Conservation (phyloP, 2,888 invertebrate species). For the Torymus auratus region DNA sequence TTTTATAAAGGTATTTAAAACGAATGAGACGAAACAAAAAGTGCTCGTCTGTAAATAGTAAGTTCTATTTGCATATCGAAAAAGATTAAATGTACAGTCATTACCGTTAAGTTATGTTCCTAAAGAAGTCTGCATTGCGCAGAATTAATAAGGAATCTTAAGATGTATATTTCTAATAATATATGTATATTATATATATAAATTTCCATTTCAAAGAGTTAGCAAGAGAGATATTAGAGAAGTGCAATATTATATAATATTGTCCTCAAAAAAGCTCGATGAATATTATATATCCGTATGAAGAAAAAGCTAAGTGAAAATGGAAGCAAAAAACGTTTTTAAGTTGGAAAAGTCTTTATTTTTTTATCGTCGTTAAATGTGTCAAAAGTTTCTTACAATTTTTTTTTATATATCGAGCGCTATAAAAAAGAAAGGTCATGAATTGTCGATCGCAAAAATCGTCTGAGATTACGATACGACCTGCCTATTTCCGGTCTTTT, state of each 20-base stretch:
- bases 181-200: constrained; percentile 46
- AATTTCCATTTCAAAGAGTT: constrained; percentile 51
- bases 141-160: constrained; percentile 49
- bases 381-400: constrained; percentile 40
- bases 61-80: constrained; percentile 56
- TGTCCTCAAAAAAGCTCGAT: constrained; percentile 39
- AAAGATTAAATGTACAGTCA: constrained; percentile 60
- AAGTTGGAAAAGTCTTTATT: constrained; percentile 42
- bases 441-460: constrained; percentile 23
- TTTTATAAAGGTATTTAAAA: constrained; percentile 50
- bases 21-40: constrained; percentile 29
- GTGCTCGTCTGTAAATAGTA: constrained; percentile 55
- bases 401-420: constrained; percentile 39
- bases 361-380: constrained; percentile 49
- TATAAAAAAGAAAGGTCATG: constrained; percentile 14
- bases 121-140: constrained; percentile 45
- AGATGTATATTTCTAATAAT: constrained; percentile 50
- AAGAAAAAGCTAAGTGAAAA: background rate
- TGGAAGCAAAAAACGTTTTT: constrained; percentile 46
- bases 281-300: constrained; percentile 23
- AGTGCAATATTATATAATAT: constrained; percentile 52
- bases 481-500: constrained; percentile 25
- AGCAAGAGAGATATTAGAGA: constrained; percentile 32
- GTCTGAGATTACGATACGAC: constrained; percentile 25
- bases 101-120: constrained; percentile 60